Base-by-base conservation (phyloP, 2,888 invertebrate genomes). In the Drosophila silvestris region DNA sequence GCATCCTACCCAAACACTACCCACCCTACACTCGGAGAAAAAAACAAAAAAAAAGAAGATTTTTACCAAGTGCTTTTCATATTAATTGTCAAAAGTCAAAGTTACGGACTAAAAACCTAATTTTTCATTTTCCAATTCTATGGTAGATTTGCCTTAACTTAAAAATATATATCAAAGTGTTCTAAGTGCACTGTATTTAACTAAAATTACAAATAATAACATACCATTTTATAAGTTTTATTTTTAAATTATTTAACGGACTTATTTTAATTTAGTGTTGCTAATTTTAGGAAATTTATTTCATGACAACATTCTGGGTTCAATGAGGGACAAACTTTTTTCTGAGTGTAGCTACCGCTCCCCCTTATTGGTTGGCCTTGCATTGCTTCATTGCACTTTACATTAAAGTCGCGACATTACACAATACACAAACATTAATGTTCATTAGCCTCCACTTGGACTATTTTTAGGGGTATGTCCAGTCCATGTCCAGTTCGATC, bases 341-440 rank as follows among this genome's bases (percentile, higher is more conserved):
- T 57, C 14, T 14, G 6, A 57, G 57, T 57, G 57, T 39, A 39
- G 14, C 28, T 39, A n/a, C 10, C 56, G 33, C 67, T 30, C 41
- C 52, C 68, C 14, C 39, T 39, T 35, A n/a, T 54, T 22, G 35
- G 50, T 56, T 81, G 74, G 75, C 75, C 76, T 77, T 83, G 86
- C 89, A 83, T 86, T 87, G 87, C 87, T 87, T 87, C 86, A 87
- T 87, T 87, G 87, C 87, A 90, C 84, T 89, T 82, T 86, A 87
- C 81, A 90, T 89, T 90, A 82, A 82, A 89, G 86, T 83, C 81
- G 90, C 82, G 77, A 90, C 88, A 84, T 84, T 83, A 83, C 76
- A 82, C 81, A 85, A 86, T 82, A 58, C 79, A 79, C 56, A 70
- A 68, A 70, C 81, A 87, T 89, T 90, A 84, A 84, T 86, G 86